Evolutionary conservation across 2,797 vertebrate genomes (phyloP).

Genomic region (Cossypha heuglini): DNA sequence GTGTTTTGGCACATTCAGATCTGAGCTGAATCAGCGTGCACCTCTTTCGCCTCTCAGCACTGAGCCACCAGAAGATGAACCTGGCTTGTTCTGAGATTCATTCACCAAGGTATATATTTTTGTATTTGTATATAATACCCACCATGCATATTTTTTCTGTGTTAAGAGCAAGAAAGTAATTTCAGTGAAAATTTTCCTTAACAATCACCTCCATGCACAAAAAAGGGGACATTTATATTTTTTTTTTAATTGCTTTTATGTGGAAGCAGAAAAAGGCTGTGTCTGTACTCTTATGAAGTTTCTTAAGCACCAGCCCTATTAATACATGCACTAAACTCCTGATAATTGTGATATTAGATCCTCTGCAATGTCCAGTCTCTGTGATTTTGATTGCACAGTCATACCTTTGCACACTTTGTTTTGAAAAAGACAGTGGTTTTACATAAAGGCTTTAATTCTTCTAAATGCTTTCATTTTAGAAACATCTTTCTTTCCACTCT

Average conservation of each 20-base stretch:
- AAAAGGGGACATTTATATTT: accelerated
- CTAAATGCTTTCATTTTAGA: neutral
- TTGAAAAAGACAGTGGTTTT: neutral
- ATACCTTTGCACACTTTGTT: accelerated
- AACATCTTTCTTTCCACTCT: neutral
- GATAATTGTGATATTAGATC: neutral
- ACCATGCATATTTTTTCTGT: neutral
- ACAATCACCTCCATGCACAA: neutral
- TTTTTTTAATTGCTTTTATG: accelerated
- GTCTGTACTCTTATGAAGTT: neutral
- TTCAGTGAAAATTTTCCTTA: neutral
- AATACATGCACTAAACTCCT: neutral
- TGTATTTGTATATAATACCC: neutral
- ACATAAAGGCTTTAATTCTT: neutral
- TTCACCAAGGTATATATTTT: neutral
- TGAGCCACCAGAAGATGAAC: neutral
- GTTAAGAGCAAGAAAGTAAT: neutral
- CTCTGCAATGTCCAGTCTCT: neutral
- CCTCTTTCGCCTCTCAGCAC: neutral
- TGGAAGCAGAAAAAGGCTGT: neutral
- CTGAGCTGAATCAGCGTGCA: neutral
- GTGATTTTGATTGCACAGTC: neutral
- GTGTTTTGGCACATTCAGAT: neutral
- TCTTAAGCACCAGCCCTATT: neutral
- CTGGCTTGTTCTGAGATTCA: neutral